Conservation (phyloP, 2,113 vertebrate genomes). For the Cyanoramphus novaezelandiae region DNA sequence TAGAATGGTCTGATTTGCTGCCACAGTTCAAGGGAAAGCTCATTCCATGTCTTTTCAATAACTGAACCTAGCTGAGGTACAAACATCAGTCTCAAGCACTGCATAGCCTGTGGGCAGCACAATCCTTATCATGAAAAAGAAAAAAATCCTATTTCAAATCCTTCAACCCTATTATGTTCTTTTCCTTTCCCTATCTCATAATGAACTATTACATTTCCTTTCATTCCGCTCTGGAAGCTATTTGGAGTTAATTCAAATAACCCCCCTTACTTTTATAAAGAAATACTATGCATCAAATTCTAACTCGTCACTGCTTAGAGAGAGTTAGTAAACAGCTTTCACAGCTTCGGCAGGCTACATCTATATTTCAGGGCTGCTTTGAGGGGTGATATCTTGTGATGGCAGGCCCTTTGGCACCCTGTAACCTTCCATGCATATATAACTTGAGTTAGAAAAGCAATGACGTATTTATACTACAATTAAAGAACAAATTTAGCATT, state of each 20-base stretch:
- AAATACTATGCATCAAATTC: background rate
- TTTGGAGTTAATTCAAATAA: constrained; percentile 26
- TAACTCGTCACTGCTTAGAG: constrained; percentile 36
- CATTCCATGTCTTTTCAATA: background rate
- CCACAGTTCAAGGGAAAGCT: background rate
- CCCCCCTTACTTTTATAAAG: background rate
- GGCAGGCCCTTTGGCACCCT: constrained; percentile 1
- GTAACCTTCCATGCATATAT: constrained; percentile 16
- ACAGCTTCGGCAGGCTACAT: background rate
- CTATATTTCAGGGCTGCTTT: constrained; percentile 22
- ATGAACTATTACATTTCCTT: background rate
- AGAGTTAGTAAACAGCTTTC: constrained; percentile 32
- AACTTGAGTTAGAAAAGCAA: constrained; percentile 65
- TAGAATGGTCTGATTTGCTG: background rate
- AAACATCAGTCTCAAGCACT: background rate
- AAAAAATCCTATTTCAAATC: background rate
- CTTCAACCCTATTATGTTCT: background rate
- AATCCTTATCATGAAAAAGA: background rate
- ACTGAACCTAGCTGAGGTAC: background rate
- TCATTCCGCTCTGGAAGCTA: constrained; percentile 25
- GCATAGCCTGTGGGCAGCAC: background rate
- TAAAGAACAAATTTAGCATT: constrained; percentile 70
- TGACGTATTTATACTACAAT: constrained; percentile 68
- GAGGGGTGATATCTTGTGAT: constrained; percentile 32
- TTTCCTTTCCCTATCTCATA: background rate